A percentile compares a stretch with the other conserved stretches of the same genome.
phyloP scores from a whole-genome alignment of 2,888 invertebrate species.

The Sinohyriopsis cumingii region DNA sequence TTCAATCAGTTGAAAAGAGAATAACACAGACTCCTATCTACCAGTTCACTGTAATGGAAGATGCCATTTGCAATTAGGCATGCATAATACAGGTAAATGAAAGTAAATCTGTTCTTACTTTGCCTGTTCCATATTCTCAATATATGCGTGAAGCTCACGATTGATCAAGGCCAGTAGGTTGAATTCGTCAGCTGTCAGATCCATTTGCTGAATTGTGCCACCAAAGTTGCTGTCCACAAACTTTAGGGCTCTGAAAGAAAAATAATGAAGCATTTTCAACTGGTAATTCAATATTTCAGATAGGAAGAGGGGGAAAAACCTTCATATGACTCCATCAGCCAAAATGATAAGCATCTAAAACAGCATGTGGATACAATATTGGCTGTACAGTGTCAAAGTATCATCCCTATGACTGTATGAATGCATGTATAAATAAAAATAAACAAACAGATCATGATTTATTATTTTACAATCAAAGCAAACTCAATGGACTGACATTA shows the following conservation, averaged over 20 bases:
- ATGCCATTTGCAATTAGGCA: no score
- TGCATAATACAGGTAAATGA: no score
- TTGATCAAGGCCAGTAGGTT: slow-evolving; percentile 81
- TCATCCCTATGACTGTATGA: no score
- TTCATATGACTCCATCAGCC: neutral
- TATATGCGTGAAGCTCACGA: slow-evolving; percentile 63
- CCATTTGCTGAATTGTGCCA: slow-evolving; percentile 80
- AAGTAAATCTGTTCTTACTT: slow-evolving; percentile 44
- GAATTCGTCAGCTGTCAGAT: slow-evolving; percentile 79
- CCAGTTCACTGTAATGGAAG: no score
- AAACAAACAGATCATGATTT: no score
- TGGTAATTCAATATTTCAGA: neutral
- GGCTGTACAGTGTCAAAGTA: neutral
- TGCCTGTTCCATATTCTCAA: slow-evolving; percentile 66
- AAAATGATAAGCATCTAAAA: neutral
- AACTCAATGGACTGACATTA: no score
- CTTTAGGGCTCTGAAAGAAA: slow-evolving; percentile 81
- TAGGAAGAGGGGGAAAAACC: neutral
- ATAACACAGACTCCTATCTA: no score
- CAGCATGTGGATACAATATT: neutral
- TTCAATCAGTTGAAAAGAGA: no score
- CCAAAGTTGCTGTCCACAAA: slow-evolving; percentile 90
- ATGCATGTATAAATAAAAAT: no score
- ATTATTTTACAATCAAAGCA: no score
- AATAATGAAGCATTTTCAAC: neutral